Conservation (phyloP, 2,888 invertebrate species). For the Tridacna crocea region DNA sequence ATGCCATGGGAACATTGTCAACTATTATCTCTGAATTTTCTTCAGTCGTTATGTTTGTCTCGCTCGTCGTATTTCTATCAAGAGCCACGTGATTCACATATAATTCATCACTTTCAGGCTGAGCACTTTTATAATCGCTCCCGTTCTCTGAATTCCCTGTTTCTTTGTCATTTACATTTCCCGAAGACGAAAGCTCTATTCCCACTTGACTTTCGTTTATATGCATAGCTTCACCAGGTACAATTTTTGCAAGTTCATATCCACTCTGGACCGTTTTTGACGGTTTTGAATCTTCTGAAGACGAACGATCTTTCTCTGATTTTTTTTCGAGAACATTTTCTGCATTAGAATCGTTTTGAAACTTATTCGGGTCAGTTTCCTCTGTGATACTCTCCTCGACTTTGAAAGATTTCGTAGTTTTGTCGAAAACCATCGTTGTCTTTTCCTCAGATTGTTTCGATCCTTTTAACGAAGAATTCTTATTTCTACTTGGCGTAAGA, state of each 20-base stretch:
- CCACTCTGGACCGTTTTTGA: background rate
- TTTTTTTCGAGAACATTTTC: background rate
- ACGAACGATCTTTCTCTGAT: background rate
- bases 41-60: background rate
- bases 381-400: background rate
- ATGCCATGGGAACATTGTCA: too few species aligned
- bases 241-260: background rate
- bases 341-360: background rate
- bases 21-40: background rate
- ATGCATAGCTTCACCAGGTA: background rate
- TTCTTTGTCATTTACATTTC: background rate
- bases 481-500: background rate
- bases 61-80: background rate
- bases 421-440: background rate
- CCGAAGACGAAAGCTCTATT: background rate
- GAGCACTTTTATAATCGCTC: background rate
- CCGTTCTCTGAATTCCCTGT: background rate
- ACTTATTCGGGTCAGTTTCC: background rate
- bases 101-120: background rate
- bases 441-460: background rate
- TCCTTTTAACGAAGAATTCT: background rate
- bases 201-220: background rate
- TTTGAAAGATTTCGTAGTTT: conserved; percentile 6
- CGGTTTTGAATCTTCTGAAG: background rate
- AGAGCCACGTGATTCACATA: background rate